Base-by-base conservation (phyloP, 2,888 invertebrate species). In the Plusia festucae region DNA sequence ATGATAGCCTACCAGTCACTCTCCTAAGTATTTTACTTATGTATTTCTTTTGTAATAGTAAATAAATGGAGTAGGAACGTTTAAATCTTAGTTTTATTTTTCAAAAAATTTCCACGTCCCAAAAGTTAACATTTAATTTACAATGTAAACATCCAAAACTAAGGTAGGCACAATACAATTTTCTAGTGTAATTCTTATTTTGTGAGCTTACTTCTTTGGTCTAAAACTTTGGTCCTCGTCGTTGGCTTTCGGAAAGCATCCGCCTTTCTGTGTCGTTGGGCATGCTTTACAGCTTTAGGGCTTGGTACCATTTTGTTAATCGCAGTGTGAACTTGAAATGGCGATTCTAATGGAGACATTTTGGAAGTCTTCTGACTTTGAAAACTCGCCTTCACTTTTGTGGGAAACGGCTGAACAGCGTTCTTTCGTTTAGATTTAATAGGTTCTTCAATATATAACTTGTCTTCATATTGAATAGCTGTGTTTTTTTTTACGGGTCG, bases 171-270 rank as follows among this genome's bases (percentile, higher is more conserved):
- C 40, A 5, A 30, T 18, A 58, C 27, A 27, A 66, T 54, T 70
- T 65, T 59, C 59, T 70, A 53, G 46, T 62, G 24, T 53, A 59
- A 53, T 22, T 32, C 22, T 44, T 53, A 54, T 20, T 65, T 66
- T 13, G 56, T 13, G 0, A 56, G 20, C 68, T 73, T 81, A 30
- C 55, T 77, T 22, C 74, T 76, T 54, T 82, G 82, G 18, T 82
- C 84, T 5, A 75, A 27, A 2, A 55, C 32, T 86, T 88, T 11
- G 85, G 24, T 16, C 84, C 76, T 52, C 0, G 72, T 83, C 0
- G 81, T 85, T 0, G 80, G 70, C 70, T 89, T 90, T 1, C 88
- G 75, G 0, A 83, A 84, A 34, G 82, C 70, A 2, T 89, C 88
- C 0, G 76, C 81, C 78, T 90, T 86, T n/a, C 76, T 81, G 6